Percentiles rank a stretch among this genome's conserved stretches.
phyloP scores from a whole-genome alignment of 1,140 invertebrate genomes.

The Limonius californicus region DNA sequence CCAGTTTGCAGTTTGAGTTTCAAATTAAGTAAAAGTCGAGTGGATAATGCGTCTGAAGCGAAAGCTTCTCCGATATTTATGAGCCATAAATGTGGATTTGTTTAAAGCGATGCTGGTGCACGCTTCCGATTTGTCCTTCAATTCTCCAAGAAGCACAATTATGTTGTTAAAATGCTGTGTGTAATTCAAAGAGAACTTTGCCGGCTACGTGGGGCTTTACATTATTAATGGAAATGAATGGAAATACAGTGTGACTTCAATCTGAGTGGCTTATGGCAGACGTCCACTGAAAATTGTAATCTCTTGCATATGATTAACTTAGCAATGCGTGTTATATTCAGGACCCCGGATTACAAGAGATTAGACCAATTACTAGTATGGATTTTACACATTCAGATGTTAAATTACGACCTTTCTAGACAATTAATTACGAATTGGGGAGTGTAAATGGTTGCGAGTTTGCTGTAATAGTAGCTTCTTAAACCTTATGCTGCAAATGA shows the following conservation, averaged over 20 bases:
- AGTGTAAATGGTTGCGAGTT: too few species aligned
- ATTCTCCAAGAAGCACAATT: not conserved
- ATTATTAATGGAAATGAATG: constrained; percentile 16
- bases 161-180: too few species aligned
- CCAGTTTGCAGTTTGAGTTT: constrained; percentile 21
- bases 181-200: too few species aligned
- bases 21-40: constrained; percentile 23
- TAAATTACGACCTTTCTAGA: too few species aligned
- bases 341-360: constrained; percentile 15
- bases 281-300: constrained; percentile 25
- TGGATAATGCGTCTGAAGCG: constrained; percentile 22
- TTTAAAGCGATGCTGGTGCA: constrained; percentile 20
- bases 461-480: too few species aligned
- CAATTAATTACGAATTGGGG: too few species aligned
- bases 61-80: constrained; percentile 22
- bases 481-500: too few species aligned
- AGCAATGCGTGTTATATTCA: constrained; percentile 1
- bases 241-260: constrained; percentile 14
- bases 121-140: constrained; percentile 14
- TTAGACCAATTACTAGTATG: constrained; percentile 21
- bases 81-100: constrained; percentile 22
- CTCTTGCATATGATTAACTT: constrained; percentile 23
- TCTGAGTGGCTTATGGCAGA: constrained; percentile 15
- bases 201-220: too few species aligned
- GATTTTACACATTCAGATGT: constrained; percentile 9